Evolutionary conservation across 1,140 invertebrate species (phyloP), one percentile per base, ranked within the genome.

Genomic region (Drosophila ohnishii): DNA sequence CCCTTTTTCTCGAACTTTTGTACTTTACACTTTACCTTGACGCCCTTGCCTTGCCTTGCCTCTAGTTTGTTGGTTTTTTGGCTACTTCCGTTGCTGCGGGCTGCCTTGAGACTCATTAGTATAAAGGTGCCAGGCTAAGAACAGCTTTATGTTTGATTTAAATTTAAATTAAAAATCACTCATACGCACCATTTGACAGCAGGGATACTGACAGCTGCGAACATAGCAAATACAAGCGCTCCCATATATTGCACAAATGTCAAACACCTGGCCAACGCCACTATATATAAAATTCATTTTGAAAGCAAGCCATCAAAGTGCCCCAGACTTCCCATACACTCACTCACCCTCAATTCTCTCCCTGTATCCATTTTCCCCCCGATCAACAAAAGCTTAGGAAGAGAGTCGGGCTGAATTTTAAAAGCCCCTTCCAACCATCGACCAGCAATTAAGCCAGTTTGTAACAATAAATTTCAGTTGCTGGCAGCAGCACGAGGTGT

Each of bases 91-190:
- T 63, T 28, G 39, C 71, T 75, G 51, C 72, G 60, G 69, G 69
- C 66, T 71, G 57, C 32, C 67, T 75, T 57, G 57, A 50, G 51
- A 56, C 35, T 50, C 39, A 40, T 37, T 59, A 58, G 9, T 59
- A 58, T 13, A 13, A 9, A 34, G 37, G 35, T 62, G 44, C 53
- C 55, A 53, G 48, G 60, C 60, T 60, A 45, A 50, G 40, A 28
- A 11, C 11, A 30, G 16, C 11, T 45, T 45, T 55, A 44, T 63
- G 48, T 47, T 72, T 74, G 83, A 70, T 58, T 74, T 77, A 67
- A 70, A 77, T 85, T 57, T 62, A 81, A 69, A 86, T 85, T 75
- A 86, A 86, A 81, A 87, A 75, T 82, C 70, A 86, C 75, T 78
- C 82, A 69, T 67, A 78, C 75, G 75, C 75, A 86, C 78, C 82